Evolutionary conservation across 2,113 vertebrate species (phyloP).

Genomic region (Mustelus asterias): DNA sequence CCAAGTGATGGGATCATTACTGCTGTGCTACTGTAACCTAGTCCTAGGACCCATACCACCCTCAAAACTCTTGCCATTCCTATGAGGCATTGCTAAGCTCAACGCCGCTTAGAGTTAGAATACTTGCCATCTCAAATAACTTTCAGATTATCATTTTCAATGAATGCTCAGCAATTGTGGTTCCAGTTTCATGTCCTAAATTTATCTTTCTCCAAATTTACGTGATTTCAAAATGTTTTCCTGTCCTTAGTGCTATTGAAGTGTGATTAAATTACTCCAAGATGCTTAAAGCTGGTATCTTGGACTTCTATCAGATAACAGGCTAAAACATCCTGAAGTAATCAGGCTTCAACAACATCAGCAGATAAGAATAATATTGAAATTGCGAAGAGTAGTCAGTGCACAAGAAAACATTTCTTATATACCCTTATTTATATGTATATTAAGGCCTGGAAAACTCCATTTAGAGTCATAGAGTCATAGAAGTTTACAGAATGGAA

Average conservation of each 20-base stretch:
- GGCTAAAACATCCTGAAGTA: constrained; percentile 26
- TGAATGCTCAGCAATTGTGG: background rate
- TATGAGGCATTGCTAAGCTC: background rate
- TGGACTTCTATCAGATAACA: constrained; percentile 30
- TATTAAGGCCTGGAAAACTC: background rate
- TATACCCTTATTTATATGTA: background rate
- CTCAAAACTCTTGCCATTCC: background rate
- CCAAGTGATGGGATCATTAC: background rate
- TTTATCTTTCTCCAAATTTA: constrained; percentile 6
- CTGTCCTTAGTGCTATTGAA: constrained; percentile 20
- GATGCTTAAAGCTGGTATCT: constrained; percentile 35
- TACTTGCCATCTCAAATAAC: background rate
- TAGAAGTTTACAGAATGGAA: too few relatives aligned
- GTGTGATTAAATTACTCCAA: constrained; percentile 36
- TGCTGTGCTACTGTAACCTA: background rate
- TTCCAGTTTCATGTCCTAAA: background rate
- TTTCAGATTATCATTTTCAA: constrained; percentile 1
- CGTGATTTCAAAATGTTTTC: constrained; percentile 20
- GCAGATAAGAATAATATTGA: constrained; percentile 19
- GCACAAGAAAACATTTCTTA: background rate
- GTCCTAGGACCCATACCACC: background rate
- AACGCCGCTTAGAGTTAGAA: background rate
- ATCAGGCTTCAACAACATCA: constrained; percentile 24
- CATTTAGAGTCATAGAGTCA: too few relatives aligned
- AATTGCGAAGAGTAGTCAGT: background rate